A percentile compares a stretch with the other conserved stretches of the same genome.
These are phyloP conservation scores for Congeria kusceri DNA, from an alignment of 2,888 invertebrate species.

Conservation along the genomic window DNA sequence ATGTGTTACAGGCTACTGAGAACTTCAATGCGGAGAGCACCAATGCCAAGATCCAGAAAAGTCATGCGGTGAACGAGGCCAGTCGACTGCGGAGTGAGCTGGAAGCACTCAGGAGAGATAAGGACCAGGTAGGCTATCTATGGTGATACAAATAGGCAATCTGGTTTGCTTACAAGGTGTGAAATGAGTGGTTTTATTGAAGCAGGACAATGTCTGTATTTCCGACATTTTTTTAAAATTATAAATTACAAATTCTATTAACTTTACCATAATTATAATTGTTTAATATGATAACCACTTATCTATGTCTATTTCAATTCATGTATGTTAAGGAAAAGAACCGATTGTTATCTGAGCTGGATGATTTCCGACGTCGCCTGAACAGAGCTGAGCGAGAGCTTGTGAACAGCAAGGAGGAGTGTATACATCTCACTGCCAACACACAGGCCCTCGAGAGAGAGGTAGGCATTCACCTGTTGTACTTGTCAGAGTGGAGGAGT, in stretches of 20 bases:
- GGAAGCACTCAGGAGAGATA: constrained; percentile 75
- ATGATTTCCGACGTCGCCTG: constrained; percentile 79
- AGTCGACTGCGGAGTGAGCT: constrained; percentile 76
- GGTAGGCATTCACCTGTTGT: constrained; percentile 70
- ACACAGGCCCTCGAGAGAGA: constrained; percentile 82
- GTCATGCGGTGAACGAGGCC: constrained; percentile 79
- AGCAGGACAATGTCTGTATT: too few relatives aligned
- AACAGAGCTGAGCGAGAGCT: constrained; percentile 82
- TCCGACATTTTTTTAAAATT: too few relatives aligned
- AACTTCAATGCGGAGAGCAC: constrained; percentile 80
- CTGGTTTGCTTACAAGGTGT: too few relatives aligned
- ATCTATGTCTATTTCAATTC: too few relatives aligned
- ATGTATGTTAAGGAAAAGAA: constrained; percentile 68
- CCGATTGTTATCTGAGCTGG: constrained; percentile 77
- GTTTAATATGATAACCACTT: too few relatives aligned
- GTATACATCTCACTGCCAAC: constrained; percentile 80
- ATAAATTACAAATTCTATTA: too few relatives aligned
- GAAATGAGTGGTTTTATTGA: too few relatives aligned
- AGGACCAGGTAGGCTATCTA: constrained; percentile 79
- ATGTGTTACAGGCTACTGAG: constrained; percentile 77
- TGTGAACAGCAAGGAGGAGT: constrained; percentile 83
- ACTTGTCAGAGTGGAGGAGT: too few relatives aligned
- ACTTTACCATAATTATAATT: too few relatives aligned
- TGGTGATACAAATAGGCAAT: too few relatives aligned
- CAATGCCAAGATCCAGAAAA: constrained; percentile 80